These are phyloP conservation scores for Laothoe populi DNA, from an alignment of 2,888 invertebrate genomes.

Conservation along the genomic window DNA sequence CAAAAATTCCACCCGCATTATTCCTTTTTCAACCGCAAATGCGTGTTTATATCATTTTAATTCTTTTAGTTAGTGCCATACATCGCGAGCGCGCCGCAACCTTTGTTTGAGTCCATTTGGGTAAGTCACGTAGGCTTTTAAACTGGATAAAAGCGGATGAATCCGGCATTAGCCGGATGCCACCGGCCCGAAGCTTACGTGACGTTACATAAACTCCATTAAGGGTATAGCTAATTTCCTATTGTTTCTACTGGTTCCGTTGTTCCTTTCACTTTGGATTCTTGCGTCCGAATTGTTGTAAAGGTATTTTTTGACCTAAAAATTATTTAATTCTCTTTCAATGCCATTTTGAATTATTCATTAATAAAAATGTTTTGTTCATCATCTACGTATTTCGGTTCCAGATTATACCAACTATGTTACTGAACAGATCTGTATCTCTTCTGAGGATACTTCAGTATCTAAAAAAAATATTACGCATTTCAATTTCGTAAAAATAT, in stretches of 20 bases:
- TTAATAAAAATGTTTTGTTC: not conserved
- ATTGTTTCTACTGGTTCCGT: slow-evolving; percentile 22
- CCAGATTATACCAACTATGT: not conserved
- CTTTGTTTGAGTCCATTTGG: slow-evolving; percentile 44
- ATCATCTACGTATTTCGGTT: not conserved
- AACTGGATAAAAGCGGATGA: slow-evolving; percentile 45
- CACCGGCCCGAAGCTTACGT: slow-evolving; percentile 32
- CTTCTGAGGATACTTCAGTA: too few relatives aligned
- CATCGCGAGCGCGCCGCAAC: slow-evolving; percentile 21
- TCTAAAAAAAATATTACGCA: not conserved
- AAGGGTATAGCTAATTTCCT: slow-evolving; percentile 30
- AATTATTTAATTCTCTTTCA: not conserved
- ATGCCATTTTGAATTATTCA: not conserved
- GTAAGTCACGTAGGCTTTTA: slow-evolving; percentile 55
- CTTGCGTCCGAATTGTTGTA: not conserved
- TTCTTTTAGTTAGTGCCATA: slow-evolving; percentile 21
- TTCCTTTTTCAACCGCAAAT: slow-evolving; percentile 13
- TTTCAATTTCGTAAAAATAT: too few relatives aligned
- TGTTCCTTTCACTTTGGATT: slow-evolving; percentile 15
- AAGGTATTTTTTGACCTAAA: not conserved
- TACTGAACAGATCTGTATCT: not conserved
- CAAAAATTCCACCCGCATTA: slow-evolving; percentile 5
- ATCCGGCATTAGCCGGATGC: slow-evolving; percentile 37
- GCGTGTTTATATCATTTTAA: slow-evolving; percentile 25
- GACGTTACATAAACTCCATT: slow-evolving; percentile 36